phyloP scores from a whole-genome alignment of 2,113 vertebrate species.

The Manacus vitellinus region DNA sequence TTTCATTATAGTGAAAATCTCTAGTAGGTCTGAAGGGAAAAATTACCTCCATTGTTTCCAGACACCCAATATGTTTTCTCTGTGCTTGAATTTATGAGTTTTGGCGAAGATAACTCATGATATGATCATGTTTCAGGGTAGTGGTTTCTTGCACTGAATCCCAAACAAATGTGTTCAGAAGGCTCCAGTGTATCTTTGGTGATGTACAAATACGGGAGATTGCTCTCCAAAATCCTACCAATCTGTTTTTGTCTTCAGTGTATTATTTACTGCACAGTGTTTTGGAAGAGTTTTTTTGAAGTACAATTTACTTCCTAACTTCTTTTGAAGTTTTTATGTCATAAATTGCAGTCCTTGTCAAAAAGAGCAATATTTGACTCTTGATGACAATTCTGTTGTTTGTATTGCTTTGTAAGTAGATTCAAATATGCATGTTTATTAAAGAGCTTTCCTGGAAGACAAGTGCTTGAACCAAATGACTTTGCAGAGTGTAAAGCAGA shows the following conservation, averaged over 20 bases:
- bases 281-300: not conserved
- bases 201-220: not conserved
- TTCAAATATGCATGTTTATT: not conserved
- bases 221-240: not conserved
- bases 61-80: slow-evolving; percentile 2
- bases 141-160: not conserved
- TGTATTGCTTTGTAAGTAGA: not conserved
- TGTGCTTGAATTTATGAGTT: slow-evolving; percentile 35
- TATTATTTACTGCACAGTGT: not conserved
- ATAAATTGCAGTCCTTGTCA: not conserved
- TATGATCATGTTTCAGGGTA: not conserved
- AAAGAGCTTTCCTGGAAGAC: not conserved
- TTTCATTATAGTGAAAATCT: slow-evolving; percentile 62
- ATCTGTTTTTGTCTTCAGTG: not conserved
- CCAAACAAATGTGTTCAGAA: not conserved
- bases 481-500: not conserved
- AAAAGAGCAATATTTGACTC: not conserved
- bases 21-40: slow-evolving; percentile 5
- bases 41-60: not conserved
- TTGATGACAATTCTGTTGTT: not conserved
- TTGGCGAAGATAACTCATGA: not conserved
- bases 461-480: not conserved
- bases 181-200: not conserved
- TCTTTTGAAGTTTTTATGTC: not conserved
- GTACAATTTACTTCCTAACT: not conserved